A percentile compares a stretch with the other conserved stretches of the same genome.
phyloP scores from a whole-genome alignment of 2,113 vertebrate species.

The Tachysurus vachellii region DNA sequence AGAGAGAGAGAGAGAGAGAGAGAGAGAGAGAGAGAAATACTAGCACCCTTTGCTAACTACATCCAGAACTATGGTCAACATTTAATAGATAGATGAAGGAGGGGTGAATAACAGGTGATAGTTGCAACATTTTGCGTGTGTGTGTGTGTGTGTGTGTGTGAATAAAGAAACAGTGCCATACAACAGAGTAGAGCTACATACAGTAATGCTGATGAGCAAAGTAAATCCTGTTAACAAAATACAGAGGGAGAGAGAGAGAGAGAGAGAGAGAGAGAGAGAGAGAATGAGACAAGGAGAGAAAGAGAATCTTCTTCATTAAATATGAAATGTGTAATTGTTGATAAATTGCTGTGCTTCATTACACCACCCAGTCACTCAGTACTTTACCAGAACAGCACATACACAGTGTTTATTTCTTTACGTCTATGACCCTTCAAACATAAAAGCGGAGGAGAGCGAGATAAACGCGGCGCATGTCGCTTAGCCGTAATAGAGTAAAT shows the following conservation, averaged over 20 bases:
- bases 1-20: too few species aligned
- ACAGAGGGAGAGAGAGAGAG: neutral
- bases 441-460: neutral
- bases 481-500: neutral
- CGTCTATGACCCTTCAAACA: slow-evolving; percentile 2
- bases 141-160: slow-evolving; percentile 21
- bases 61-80: too few species aligned
- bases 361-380: neutral
- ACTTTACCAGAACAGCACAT: neutral
- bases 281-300: neutral
- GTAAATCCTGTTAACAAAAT: neutral
- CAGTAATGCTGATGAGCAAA: neutral
- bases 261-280: neutral
- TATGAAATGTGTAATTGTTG: neutral
- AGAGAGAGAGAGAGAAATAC: too few species aligned
- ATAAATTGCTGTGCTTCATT: neutral
- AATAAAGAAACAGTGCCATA: neutral
- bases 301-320: neutral
- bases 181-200: neutral
- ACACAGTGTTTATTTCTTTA: slow-evolving; percentile 2
- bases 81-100: neutral
- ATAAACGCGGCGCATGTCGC: neutral
- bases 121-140: neutral
- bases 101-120: neutral
- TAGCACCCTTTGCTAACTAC: too few species aligned